Percentiles rank a stretch among this genome's conserved stretches.
phyloP scores from a whole-genome alignment of 1,140 invertebrate species.

The Papilio polytes region DNA sequence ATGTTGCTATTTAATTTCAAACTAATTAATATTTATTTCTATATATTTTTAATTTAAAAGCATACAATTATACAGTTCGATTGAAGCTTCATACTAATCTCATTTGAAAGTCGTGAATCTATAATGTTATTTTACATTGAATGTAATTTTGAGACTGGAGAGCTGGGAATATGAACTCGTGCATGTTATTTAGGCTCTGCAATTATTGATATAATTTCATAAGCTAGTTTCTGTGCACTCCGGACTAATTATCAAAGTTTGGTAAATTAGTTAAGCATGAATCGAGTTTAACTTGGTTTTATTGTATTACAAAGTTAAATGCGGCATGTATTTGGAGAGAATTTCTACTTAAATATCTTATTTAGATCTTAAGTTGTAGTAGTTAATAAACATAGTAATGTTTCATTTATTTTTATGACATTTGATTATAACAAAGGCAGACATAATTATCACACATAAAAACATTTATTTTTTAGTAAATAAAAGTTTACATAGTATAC shows the following conservation, averaged over 20 bases:
- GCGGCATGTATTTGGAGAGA: neutral
- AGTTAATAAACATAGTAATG: too few species aligned
- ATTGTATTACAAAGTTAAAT: neutral
- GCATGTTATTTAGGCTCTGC: slow-evolving; percentile 3
- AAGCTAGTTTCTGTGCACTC: neutral
- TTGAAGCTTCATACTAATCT: too few species aligned
- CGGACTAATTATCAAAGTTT: neutral
- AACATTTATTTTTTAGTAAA: too few species aligned
- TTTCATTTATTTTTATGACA: too few species aligned
- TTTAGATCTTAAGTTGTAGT: neutral
- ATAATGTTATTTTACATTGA: too few species aligned
- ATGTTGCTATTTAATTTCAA: neutral
- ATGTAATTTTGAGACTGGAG: neutral
- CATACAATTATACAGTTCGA: too few species aligned
- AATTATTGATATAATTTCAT: slow-evolving; percentile 2
- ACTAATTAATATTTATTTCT: neutral
- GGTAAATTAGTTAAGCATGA: slow-evolving; percentile 7
- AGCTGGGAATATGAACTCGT: neutral
- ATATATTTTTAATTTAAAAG: neutral
- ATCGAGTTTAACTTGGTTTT: neutral
- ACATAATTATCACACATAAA: too few species aligned
- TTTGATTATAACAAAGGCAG: too few species aligned
- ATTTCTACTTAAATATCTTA: neutral
- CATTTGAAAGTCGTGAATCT: too few species aligned
- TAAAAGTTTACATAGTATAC: too few species aligned